Evolutionary conservation across 2,797 vertebrate species (phyloP).

Genomic region (Urophycis tenuis): DNA sequence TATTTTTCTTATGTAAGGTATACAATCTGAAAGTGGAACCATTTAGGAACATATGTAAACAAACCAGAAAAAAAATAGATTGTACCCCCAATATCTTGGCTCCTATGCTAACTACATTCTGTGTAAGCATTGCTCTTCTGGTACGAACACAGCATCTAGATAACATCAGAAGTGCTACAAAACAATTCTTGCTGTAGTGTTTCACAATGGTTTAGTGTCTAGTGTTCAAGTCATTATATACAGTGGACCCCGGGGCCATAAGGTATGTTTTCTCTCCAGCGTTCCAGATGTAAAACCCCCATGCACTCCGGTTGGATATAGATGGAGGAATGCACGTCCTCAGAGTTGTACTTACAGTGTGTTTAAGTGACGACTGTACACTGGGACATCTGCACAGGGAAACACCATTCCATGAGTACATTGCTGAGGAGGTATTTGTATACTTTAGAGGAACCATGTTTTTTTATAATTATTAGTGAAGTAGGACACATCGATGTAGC

Average conservation of each 20-base stretch:
- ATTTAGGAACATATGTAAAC: too few relatives aligned
- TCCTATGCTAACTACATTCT: too few relatives aligned
- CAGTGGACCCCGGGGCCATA: slow-evolving; percentile 19
- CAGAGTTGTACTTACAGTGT: slow-evolving; percentile 41
- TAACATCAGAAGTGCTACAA: neutral
- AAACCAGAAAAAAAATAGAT: too few relatives aligned
- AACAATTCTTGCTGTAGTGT: neutral
- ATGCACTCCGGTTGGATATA: slow-evolving; percentile 42
- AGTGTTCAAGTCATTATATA: slow-evolving; percentile 34
- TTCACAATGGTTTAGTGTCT: slow-evolving; percentile 12
- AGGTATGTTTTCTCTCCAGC: slow-evolving; percentile 49
- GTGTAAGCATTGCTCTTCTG: neutral
- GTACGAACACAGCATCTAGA: too few relatives aligned
- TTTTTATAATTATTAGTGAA: neutral
- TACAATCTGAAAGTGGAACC: too few relatives aligned
- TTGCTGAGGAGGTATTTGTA: slow-evolving; percentile 13
- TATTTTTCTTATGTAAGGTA: too few relatives aligned
- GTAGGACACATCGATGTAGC: neutral
- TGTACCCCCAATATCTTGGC: too few relatives aligned
- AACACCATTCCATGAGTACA: slow-evolving; percentile 40
- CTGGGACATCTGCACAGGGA: slow-evolving; percentile 51
- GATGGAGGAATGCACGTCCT: slow-evolving; percentile 53
- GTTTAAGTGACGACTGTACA: slow-evolving; percentile 43
- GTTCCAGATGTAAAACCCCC: slow-evolving; percentile 51
- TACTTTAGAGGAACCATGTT: slow-evolving; percentile 9